Base-by-base conservation (phyloP, 2,113 vertebrate species). In the Mirounga angustirostris region DNA sequence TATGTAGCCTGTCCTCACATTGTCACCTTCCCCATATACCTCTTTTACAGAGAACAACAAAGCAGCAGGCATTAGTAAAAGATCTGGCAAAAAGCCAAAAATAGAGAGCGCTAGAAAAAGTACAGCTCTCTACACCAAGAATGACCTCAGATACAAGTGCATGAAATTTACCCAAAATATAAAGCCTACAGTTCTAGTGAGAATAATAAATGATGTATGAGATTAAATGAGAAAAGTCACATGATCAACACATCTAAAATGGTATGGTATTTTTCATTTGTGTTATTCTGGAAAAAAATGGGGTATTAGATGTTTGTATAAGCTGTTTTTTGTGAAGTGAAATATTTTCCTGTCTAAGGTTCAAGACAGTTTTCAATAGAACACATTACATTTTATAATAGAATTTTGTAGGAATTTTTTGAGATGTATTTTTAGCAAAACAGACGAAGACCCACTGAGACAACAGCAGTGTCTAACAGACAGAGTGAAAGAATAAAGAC, bases 401-500 rank as follows among this genome's bases (percentile, higher is more conserved):
- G 26, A 76, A 69, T 89, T 61, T 67, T 88, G 1, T 19, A 40
- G 65, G 61, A n/a, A 65, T 65, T 58, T 50, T 78, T 92, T 74
- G 22, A 78, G 61, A 78, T 46, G 73, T 71, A 52, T 43, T 86
- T 83, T 85, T 76, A 96, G 61, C 74, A 82, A 92, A 69, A 61
- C 28, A 81, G 86, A n/a, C 71, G 50, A 86, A 95, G 36, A 74
- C 22, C 61, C 71, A 85, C 18, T 28, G 54, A 58, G 67, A 79
- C 14, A 7, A 24, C 69, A 28, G 73, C 46, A 79, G 12, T 89
- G 15, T n/a, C 59, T 85, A 59, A 59, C 2, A 73, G 21, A 56
- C 7, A 7, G 36, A 33, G 82, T 33, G n/a, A 73, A 63, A 87
- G n/a, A 67, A 67, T 71, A 73, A 73, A 63, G 83, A 89, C 67